phyloP scores from a whole-genome alignment of 2,888 invertebrate species.

The Rugalucina vietnamica region DNA sequence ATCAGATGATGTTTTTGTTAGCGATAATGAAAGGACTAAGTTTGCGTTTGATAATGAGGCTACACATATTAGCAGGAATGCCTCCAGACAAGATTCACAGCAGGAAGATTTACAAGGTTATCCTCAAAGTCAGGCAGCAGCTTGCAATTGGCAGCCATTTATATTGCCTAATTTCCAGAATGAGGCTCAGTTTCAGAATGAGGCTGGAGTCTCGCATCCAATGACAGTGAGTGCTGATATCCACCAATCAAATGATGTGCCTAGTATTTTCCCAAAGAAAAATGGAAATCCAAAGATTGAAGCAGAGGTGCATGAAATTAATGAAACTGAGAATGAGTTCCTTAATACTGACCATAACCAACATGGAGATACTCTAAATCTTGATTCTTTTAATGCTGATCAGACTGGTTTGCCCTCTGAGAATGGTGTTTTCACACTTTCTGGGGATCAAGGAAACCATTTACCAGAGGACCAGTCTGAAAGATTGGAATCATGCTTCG shows the following conservation, averaged over 20 bases:
- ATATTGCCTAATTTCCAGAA: background rate
- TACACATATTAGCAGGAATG: background rate
- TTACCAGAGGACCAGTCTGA: background rate
- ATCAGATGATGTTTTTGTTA: background rate
- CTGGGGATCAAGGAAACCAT: background rate
- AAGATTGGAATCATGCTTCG: background rate
- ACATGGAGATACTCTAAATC: background rate
- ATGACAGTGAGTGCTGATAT: background rate
- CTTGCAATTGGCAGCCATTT: background rate
- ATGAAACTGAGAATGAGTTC: background rate
- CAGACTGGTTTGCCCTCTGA: background rate
- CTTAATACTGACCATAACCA: background rate
- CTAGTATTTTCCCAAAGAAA: background rate
- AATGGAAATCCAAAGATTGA: background rate
- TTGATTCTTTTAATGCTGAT: background rate
- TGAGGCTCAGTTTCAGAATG: background rate
- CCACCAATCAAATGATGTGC: background rate
- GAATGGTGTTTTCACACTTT: background rate
- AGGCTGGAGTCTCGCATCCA: background rate
- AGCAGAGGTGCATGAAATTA: background rate
- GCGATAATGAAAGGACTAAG: background rate
- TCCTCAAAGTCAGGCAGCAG: background rate
- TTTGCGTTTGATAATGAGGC: constrained; percentile 2
- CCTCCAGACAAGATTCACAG: background rate
- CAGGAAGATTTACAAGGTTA: background rate